Base-by-base conservation (phyloP, 1,140 invertebrate species). In the Trissolcus basalis region DNA sequence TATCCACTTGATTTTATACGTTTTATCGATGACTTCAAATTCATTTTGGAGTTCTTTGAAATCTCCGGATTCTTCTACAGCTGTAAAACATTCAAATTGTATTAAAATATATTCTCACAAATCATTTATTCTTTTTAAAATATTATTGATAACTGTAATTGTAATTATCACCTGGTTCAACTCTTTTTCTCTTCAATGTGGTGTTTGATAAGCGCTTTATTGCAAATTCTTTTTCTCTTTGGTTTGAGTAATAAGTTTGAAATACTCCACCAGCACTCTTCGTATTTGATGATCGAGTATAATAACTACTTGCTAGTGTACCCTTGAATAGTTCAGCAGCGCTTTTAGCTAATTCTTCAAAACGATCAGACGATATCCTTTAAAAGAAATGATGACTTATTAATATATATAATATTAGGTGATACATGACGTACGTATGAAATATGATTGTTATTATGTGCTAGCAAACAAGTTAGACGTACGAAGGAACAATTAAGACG, bases 141-240 rank as follows among this genome's bases (percentile, higher is more conserved):
- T 43, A 43, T 43, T 43, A 43, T 6, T 43, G 12, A 43, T 43
- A 43, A 43, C 11, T 44, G 12, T 44, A 13, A 44, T 8, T 44
- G 12, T 13, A 44, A 44, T 13, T 44, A 13, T 44, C 12, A 56
- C 54, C 41, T 45, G 1, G 0, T 32, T 3, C 15, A 56, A 12
- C 12, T 56, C 14, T 32, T 8, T 44, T 45, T 44, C 54, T 44
- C 44, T 43, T 56, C 39, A 44, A 16, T 11, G 16, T 1, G 2
- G 7, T 4, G 10, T n/a, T n/a, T n/a, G 12, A n/a, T 27, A 44
- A 27, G 1, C 53, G 15, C 4, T 10, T 27, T 16, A 45, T n/a
- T 0, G 54, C 54, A 32, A 56, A 19, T 44, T 56, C 39, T 45
- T 56, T 56, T 13, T 56, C 41, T 33, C 39, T 11, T 44, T 56